A percentile compares a stretch with the other conserved stretches of the same genome.
phyloP scores from a whole-genome alignment of 2,797 vertebrate genomes.

The Cirrhinus molitorella region DNA sequence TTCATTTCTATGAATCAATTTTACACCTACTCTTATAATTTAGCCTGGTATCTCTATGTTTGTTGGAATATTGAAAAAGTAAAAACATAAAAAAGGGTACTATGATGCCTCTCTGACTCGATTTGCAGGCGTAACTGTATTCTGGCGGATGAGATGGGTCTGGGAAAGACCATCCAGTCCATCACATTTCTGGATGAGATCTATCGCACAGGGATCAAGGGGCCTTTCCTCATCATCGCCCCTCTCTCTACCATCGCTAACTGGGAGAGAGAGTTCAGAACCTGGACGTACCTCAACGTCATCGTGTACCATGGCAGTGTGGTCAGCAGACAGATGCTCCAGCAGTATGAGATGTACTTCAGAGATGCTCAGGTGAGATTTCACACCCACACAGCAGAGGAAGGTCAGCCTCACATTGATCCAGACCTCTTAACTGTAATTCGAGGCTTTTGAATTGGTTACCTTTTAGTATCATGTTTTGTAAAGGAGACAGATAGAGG shows the following conservation, averaged over 20 bases:
- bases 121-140: conserved; percentile 93
- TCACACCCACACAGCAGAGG: neutral
- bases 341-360: conserved; percentile 99
- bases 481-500: neutral
- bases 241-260: conserved; percentile 97
- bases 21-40: neutral
- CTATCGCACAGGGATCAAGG: conserved; percentile 86
- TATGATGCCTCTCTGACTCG: neutral
- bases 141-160: conserved; percentile 99
- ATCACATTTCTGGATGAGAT: conserved; percentile 98
- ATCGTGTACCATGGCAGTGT: conserved; percentile 98
- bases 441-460: conserved; percentile 7
- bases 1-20: neutral
- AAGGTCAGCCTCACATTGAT: conserved; percentile 10
- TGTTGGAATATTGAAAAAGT: neutral
- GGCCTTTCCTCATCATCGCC: conserved; percentile 98
- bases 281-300: conserved; percentile 95
- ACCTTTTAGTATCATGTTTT: conserved; percentile 13
- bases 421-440: conserved; percentile 19
- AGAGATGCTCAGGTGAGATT: conserved; percentile 92
- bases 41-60: neutral
- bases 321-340: conserved; percentile 98
- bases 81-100: neutral
- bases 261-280: conserved; percentile 98
- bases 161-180: conserved; percentile 99